Percentiles rank a stretch among this genome's conserved stretches.
Evolutionary conservation across 2,797 vertebrate species (phyloP).

Genomic region (Diceros bicornis): DNA sequence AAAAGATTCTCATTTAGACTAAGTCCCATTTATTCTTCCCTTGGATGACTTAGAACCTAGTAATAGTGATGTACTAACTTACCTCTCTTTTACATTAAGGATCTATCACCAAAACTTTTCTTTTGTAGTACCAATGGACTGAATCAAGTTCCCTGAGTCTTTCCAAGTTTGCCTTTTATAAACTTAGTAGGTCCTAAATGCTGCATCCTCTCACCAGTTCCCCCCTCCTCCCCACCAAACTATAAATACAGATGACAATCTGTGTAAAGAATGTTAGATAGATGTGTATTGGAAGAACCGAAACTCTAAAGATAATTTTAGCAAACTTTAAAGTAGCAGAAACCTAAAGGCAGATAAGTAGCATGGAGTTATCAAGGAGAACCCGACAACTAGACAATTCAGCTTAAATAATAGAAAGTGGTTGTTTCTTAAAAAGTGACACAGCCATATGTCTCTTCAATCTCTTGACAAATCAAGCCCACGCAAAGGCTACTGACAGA

Average conservation of each 20-base stretch:
- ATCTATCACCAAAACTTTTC: background rate
- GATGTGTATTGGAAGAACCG: background rate
- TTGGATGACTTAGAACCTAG: background rate
- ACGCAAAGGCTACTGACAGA: background rate
- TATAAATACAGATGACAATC: background rate
- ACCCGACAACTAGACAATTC: background rate
- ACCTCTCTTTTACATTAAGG: background rate
- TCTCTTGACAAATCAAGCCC: background rate
- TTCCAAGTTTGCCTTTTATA: background rate
- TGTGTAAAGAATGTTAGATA: background rate
- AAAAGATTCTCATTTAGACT: background rate
- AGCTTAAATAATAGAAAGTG: conserved; percentile 8
- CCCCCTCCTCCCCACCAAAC: background rate
- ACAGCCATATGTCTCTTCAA: background rate
- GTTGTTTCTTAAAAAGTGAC: background rate
- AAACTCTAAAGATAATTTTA: background rate
- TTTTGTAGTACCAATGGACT: background rate
- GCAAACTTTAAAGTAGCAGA: background rate
- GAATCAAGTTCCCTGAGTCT: background rate
- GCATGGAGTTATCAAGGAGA: background rate
- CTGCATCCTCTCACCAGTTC: background rate
- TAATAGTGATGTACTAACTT: background rate
- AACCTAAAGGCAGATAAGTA: background rate
- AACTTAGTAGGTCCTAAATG: background rate
- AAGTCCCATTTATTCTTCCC: background rate